Evolutionary conservation across 2,113 vertebrate species (phyloP).

Genomic region (Galbula dea): DNA sequence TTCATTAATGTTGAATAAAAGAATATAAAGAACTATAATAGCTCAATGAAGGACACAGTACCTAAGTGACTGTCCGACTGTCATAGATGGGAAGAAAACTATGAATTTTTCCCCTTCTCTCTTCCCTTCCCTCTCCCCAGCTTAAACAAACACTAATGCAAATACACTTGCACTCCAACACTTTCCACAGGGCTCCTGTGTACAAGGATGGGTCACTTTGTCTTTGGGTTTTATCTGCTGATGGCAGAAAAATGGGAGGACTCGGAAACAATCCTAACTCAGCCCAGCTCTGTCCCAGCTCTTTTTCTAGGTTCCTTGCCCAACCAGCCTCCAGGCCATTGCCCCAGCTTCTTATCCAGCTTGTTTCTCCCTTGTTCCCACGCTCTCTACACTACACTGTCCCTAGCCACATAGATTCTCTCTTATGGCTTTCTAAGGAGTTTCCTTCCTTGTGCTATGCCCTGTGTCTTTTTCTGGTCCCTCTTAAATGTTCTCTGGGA

Average conservation of each 20-base stretch:
- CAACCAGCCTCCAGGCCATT: rapidly evolving
- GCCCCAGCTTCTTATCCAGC: not conserved
- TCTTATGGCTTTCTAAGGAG: not conserved
- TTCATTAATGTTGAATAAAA: not conserved
- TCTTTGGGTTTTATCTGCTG: not conserved
- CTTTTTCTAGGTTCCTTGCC: not conserved
- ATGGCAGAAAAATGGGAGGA: not conserved
- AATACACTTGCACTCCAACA: not conserved
- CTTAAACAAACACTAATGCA: too few relatives aligned
- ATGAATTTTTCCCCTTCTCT: too few relatives aligned
- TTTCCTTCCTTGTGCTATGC: not conserved
- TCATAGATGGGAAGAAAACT: not conserved
- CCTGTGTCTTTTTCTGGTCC: not conserved
- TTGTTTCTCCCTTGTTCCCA: not conserved
- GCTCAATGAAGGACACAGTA: not conserved
- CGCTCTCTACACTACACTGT: rapidly evolving
- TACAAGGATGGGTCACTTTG: not conserved
- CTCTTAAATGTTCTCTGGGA: not conserved
- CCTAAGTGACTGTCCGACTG: not conserved
- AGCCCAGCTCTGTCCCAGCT: not conserved
- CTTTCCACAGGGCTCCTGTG: not conserved
- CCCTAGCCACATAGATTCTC: not conserved
- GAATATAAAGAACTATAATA: not conserved
- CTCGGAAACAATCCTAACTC: not conserved
- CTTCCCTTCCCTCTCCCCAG: too few relatives aligned